Evolutionary conservation across 35 echinoderm and acorn worm genomes (phyloP), one percentile per base, ranked within the genome.

Genomic region (Apostichopus californicus): DNA sequence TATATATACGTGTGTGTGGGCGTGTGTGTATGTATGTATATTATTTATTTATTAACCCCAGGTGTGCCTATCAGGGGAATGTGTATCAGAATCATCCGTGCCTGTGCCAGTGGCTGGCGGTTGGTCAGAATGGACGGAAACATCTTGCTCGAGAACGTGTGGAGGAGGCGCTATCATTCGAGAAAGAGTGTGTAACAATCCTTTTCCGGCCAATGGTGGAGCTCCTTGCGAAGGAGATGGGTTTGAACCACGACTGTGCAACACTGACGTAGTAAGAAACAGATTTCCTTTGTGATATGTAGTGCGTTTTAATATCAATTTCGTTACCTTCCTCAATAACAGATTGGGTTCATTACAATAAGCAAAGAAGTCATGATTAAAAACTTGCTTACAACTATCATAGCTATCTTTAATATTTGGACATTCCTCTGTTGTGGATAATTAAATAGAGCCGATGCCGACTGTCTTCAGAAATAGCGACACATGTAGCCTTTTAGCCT

Each of bases 91-190:
- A 59, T 88, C 86, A 26, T 57, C 86, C 0, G 86, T 88, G 12
- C 86, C 86, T 8, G 3, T 64, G 10, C 86, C 86, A 20, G 70
- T 90, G 28, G 89, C 8, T 54, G 89, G 89, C n/a, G 89, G 89
- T 7, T 90, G 89, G 89, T 90, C 89, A 34, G 89, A 5, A 52
- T 90, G 89, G 89, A 78, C 18, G 14, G 68, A 77, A 10, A 56
- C 68, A 24, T 8, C 75, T n/a, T 90, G 89, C 34, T 77, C 89
- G 2, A 78, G 70, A 73, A 77, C 88, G 4, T 90, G 89, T 78
- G 75, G 75, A 18, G 75, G 89, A n/a, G 89, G 89, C 15, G 24
- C 60, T 52, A 90, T 90, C 25, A 90, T 90, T 71, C 54, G 70
- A 54, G 55, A 77, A 58, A 77, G 89, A 58, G 70, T 55, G 17